Evolutionary conservation across 2,888 invertebrate species (phyloP).

Genomic region (Mylabris sibirica): DNA sequence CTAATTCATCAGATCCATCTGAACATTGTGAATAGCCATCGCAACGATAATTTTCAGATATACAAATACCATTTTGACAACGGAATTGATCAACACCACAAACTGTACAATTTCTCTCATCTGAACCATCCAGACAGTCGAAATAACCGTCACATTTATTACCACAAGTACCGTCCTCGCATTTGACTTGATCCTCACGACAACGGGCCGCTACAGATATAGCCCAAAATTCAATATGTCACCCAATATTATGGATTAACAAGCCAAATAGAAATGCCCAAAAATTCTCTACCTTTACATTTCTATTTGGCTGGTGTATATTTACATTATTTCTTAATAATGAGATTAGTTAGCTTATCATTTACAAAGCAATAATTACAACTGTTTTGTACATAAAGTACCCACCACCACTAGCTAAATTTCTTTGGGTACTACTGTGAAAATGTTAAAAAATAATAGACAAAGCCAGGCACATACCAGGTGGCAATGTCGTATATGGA

Average conservation of each 20-base stretch:
- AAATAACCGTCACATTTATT: constrained; percentile 62
- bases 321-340: neutral
- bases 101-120: constrained; percentile 36
- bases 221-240: neutral
- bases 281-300: neutral
- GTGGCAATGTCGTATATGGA: constrained; percentile 39
- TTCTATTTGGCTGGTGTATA: neutral
- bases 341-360: neutral
- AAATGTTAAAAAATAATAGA: constrained; percentile 23
- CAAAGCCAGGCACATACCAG: constrained; percentile 39
- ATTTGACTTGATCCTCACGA: constrained; percentile 63
- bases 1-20: constrained; percentile 70
- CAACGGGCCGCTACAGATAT: constrained; percentile 51
- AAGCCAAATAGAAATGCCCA: constrained; percentile 6
- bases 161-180: constrained; percentile 64
- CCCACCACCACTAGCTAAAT: neutral
- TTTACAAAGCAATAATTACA: constrained; percentile 5
- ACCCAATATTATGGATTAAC: constrained; percentile 18
- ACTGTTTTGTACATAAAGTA: neutral
- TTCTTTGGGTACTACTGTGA: neutral
- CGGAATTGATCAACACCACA: constrained; percentile 60
- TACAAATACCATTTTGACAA: constrained; percentile 67
- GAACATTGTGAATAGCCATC: constrained; percentile 68
- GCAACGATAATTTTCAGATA: constrained; percentile 68
- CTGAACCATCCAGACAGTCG: constrained; percentile 81